Conservation (phyloP, 2,797 vertebrate species). For the Nannoperca australis region DNA sequence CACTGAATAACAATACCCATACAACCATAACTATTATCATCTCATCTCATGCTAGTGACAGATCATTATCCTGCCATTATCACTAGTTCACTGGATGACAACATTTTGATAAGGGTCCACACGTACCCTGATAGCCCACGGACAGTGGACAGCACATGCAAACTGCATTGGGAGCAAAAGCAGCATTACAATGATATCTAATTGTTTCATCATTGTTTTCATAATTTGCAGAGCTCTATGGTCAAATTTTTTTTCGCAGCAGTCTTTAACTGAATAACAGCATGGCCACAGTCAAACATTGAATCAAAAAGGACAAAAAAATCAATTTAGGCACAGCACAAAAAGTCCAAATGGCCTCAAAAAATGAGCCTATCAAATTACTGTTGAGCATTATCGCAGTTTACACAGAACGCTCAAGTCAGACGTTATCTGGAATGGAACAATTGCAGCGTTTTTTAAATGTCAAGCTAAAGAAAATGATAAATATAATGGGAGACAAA, state of each 20-base stretch:
- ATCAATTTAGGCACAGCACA: conserved; percentile 17
- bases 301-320: not conserved
- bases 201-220: conserved; percentile 27
- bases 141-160: not conserved
- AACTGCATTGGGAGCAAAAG: not conserved
- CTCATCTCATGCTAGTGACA: conserved; percentile 12
- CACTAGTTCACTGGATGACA: conserved; percentile 23
- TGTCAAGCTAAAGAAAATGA: conserved; percentile 31
- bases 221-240: conserved; percentile 38
- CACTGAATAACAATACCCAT: not conserved
- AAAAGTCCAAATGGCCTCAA: conserved; percentile 41
- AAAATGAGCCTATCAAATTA: conserved; percentile 48
- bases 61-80: conserved; percentile 23
- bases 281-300: not conserved
- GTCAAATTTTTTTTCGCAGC: not conserved
- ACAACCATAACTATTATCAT: conserved; percentile 1
- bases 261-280: conserved; percentile 13
- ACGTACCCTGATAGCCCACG: not conserved
- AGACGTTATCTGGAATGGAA: conserved; percentile 42
- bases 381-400: conserved; percentile 34
- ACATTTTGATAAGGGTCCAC: conserved; percentile 15
- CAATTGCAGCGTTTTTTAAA: conserved; percentile 34
- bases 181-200: not conserved
- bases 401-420: conserved; percentile 23
- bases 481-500: conserved; percentile 35